These are phyloP conservation scores for Pilophorus perplexus DNA, from an alignment of 2,888 invertebrate species.

Conservation along the genomic window DNA sequence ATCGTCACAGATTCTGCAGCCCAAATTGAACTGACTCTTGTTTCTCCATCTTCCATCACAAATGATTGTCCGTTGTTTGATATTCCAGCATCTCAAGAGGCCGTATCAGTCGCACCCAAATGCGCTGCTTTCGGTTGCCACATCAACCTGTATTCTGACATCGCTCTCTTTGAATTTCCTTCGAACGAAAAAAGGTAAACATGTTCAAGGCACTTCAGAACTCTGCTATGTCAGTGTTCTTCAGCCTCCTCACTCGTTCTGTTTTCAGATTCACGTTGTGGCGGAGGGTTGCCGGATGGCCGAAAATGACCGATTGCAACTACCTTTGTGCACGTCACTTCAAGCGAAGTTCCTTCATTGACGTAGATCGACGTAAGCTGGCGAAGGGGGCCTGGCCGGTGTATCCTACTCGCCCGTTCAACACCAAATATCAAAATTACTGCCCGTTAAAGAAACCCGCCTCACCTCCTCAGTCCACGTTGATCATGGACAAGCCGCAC, in stretches of 20 bases:
- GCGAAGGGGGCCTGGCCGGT: slow-evolving; percentile 3
- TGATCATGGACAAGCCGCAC: background rate
- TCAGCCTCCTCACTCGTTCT: background rate
- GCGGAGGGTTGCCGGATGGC: slow-evolving; percentile 13
- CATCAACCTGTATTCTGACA: background rate
- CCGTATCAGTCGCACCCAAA: background rate
- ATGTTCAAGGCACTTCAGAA: background rate
- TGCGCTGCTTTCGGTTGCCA: slow-evolving; percentile 9
- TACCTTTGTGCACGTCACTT: slow-evolving; percentile 8
- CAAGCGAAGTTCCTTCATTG: slow-evolving; percentile 1
- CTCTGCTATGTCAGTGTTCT: background rate
- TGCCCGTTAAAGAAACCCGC: slow-evolving; percentile 4
- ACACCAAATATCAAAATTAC: background rate
- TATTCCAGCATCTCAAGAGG: background rate
- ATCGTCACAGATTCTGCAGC: no score
- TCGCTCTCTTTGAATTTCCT: slow-evolving; percentile 10
- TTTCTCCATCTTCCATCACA: background rate
- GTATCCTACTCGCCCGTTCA: slow-evolving; percentile 4
- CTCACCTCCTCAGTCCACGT: background rate
- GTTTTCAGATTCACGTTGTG: slow-evolving; percentile 2
- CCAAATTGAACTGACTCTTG: no score
- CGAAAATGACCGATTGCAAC: background rate
- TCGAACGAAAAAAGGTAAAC: background rate
- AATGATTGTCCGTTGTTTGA: no score
- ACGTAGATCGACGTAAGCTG: background rate